Evolutionary conservation across 2,888 invertebrate species (phyloP).

Genomic region (Lasioglossum marginatum): DNA sequence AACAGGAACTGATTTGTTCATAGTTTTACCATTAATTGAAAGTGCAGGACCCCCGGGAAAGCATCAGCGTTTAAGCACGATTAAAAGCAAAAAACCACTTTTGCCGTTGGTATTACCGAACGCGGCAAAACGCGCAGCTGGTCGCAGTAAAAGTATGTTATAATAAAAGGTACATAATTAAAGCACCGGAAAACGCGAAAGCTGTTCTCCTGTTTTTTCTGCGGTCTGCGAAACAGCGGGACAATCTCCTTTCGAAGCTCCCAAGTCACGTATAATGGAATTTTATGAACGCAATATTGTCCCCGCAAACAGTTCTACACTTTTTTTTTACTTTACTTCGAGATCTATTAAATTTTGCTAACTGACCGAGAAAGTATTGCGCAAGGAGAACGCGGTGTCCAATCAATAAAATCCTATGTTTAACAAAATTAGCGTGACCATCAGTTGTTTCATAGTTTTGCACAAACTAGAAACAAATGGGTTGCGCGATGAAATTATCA

Average conservation of each 20-base stretch:
- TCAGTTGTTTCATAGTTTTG: neutral
- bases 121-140: neutral
- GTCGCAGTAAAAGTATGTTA: neutral
- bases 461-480: neutral
- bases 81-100: neutral
- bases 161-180: neutral
- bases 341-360: neutral
- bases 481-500: no score
- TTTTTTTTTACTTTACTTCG: neutral
- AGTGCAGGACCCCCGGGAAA: neutral
- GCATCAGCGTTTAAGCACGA: neutral
- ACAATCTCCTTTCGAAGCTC: neutral
- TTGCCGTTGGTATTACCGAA: neutral
- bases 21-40: neutral
- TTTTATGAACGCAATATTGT: neutral
- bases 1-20: neutral
- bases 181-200: neutral
- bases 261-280: neutral
- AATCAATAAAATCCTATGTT: neutral
- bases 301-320: neutral
- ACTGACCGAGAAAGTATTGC: neutral
- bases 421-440: neutral
- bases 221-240: neutral
- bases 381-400: neutral
- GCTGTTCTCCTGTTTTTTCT: neutral